Conservation (phyloP, 1,140 invertebrate species). For the Akabosia matsudoensis region DNA sequence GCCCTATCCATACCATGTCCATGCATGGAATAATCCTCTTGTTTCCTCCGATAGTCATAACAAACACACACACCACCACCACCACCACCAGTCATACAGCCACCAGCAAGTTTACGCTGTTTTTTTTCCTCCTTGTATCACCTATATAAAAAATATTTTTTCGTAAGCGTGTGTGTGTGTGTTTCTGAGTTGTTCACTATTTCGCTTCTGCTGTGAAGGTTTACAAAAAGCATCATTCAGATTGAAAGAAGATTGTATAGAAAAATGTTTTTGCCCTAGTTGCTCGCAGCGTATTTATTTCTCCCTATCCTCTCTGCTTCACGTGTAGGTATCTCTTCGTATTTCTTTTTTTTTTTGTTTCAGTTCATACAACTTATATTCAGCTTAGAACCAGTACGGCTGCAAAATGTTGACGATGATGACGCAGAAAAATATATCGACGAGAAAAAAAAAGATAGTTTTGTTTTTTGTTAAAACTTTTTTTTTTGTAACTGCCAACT, state of each 20-base stretch:
- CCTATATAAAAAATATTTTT: too few relatives aligned
- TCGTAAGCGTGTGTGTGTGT: background rate
- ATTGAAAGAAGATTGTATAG: background rate
- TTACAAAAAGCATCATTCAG: background rate
- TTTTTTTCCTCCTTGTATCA: background rate
- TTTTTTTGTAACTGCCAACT: too few relatives aligned
- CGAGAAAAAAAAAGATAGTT: constrained; percentile 3
- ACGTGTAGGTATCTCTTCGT: background rate
- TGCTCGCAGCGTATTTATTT: constrained; percentile 16
- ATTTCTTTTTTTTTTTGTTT: too few relatives aligned
- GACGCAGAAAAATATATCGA: constrained; percentile 18
- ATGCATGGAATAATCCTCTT: constrained; percentile 21
- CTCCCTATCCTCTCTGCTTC: background rate
- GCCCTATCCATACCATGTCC: constrained; percentile 20
- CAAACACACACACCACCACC: background rate
- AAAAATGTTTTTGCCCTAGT: constrained; percentile 14
- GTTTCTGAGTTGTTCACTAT: background rate
- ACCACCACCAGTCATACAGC: constrained; percentile 5
- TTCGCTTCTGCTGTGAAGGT: background rate
- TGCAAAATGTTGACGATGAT: constrained; percentile 1
- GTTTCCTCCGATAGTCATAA: background rate
- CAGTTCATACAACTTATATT: too few relatives aligned
- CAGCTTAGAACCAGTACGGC: too few relatives aligned
- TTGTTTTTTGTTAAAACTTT: background rate
- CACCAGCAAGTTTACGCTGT: background rate